Base-by-base conservation (phyloP, 2,797 vertebrate genomes). In the Dipus sagitta region DNA sequence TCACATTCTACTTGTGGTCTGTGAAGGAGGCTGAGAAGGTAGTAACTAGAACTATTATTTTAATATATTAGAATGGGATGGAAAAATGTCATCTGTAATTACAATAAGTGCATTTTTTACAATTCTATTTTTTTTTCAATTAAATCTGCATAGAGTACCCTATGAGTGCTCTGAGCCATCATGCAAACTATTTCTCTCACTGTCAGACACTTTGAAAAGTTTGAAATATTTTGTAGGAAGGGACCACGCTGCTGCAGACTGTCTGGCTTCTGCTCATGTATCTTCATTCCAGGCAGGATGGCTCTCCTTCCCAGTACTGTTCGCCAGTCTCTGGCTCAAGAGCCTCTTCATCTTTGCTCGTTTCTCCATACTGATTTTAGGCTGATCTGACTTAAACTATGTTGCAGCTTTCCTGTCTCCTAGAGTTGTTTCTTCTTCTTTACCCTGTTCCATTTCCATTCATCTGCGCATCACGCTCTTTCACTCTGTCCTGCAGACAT, bases 41-140 rank as follows among this genome's bases (percentile, higher is more conserved):
- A 52, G 4, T 79, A 81, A 54, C 9, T 75, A 26, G 2, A 64
- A 15, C 47, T 84, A 86, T 79, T 79, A 86, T 65, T 79, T 80
- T 91, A 87, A 71, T 65, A 6, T 62, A 80, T n/a, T 90, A 13
- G 30, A 88, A 92, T 34, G 18, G 52, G 20, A 20, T 74, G 26
- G 79, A 10, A 64, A 95, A 82, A 72, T 65, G 17, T 32, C 3
- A 58, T 47, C 12, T 26, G 80, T 92, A 12, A 32, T 13, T 76
- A 77, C 13, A 23, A 30, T 20, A 72, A 14, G 24, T 26, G 3
- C 64, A n/a, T 58, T n/a, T 34, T 92, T 75, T 32, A 38, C 64
- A 88, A 60, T 2, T 28, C 32, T 47, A 47, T 47, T 47, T 47
- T 47, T 24, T 32, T 75, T 86, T 92, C 60, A 23, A 7, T 81